Evolutionary conservation across 2,888 invertebrate species (phyloP), one percentile per base, ranked within the genome.

Genomic region (Tetragonula carbonaria): DNA sequence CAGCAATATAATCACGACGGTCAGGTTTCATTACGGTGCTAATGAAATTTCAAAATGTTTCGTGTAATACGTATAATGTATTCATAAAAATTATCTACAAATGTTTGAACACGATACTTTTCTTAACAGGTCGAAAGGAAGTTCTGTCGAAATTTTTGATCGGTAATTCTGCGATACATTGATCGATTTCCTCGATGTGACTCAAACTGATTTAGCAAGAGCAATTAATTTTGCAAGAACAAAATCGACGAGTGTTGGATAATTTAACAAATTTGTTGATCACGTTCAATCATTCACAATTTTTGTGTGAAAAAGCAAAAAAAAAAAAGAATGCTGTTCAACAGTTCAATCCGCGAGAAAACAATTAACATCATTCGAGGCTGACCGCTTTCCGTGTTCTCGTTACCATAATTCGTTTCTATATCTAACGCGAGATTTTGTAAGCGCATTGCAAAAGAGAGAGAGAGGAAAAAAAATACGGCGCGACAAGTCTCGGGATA

Each of bases 391-490:
- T 51, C 13, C 70, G 50, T 77, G 57, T 18, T 51, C 28, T 51
- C 59, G 68, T 77, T 57, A 51, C 28, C 62, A 38, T 53, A 77
- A 71, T 23, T 63, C 14, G 13, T 62, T 51, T 38, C 50, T n/a
- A n/a, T n/a, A 68, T 28, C 23, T 38, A 55, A 45, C 45, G 45
- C 45, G 45, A 63, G 33, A 65, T 55, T 72, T 78, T 4, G 21
- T 45, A 65, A 73, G n/a, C 2, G 66, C 21, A n/a, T 23, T 28
- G 62, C 23, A 66, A 65, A 50, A n/a, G 38, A 28, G 33, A 33
- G 33, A 33, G 33, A 33, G 33, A 55, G n/a, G 13, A n/a, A 45
- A 38, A n/a, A 23, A 33, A 70, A 21, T 53, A 21, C 33, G 70
- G 21, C 21, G 50, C n/a, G 63, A 33, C 53, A 13, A 70, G 11